Evolutionary conservation across 2,888 invertebrate genomes (phyloP), one percentile per base, ranked within the genome.

Genomic region (Apantesis nais): DNA sequence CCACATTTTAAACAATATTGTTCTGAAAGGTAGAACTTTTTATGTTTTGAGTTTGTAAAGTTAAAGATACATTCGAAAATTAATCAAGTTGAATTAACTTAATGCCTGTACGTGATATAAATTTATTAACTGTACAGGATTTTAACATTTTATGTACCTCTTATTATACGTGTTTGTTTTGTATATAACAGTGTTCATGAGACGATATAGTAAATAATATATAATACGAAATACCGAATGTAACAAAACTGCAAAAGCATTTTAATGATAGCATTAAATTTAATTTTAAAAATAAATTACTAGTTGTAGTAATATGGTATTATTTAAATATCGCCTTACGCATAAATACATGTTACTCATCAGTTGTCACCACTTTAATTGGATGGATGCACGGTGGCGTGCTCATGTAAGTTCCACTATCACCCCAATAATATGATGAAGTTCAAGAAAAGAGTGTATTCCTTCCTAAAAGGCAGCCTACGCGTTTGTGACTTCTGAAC

Each of bases 1-100:
- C n/a, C n/a, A n/a, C n/a, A n/a, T 66, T 70, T 70, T 11, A 14
- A 66, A 41, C 66, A 66, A 62, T 52, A 52, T 55, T 58, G 34
- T 58, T 62, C 61, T 29, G 62, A 39, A 66, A 34, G 62, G 62
- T 29, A 44, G 31, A 41, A 62, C 44, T 37, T 66, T 41, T 37
- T 39, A 14, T 58, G 62, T 58, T 66, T 41, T n/a, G 34, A 62
- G 61, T 62, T 70, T 41, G 41, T 41, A 11, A 39, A 66, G 12
- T 12, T 62, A 12, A 55, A 58, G 41, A 55, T 58, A 55, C n/a
- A 25, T 39, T 39, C 22, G n/a, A n/a, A 41, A 61, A 66, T 52
- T 66, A 25, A 52, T 34, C 19, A 64, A 29, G 11, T 44, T 64
- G 11, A 44, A 39, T 62, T 62, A 37, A 62, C n/a, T 12, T n/a